These are phyloP conservation scores for Tretioscincus oriximinensis DNA, from an alignment of 2,113 vertebrate genomes.

Conservation along the genomic window DNA sequence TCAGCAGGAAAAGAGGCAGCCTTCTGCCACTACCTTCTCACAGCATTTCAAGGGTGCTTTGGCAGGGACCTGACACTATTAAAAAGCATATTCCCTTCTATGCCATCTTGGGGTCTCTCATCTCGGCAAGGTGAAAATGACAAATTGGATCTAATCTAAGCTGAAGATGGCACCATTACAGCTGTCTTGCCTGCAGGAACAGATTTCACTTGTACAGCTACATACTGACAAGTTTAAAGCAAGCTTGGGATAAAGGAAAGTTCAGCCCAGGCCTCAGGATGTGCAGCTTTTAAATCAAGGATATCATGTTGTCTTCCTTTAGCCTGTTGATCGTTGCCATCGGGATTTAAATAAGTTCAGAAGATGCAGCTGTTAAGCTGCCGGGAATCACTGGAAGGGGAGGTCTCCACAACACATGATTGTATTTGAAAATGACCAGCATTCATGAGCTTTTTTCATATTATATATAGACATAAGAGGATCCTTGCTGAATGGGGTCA, in stretches of 20 bases:
- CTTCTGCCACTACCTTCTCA: constrained; percentile 30
- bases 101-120: constrained; percentile 48
- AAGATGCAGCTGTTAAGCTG: constrained; percentile 35
- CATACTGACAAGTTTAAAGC: constrained; percentile 59
- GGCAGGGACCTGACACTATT: constrained; percentile 34
- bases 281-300: constrained; percentile 63
- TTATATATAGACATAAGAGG: no score
- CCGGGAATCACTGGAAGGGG: neutral
- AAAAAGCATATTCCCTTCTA: constrained; percentile 35
- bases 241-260: constrained; percentile 64
- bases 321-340: constrained; percentile 28
- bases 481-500: no score
- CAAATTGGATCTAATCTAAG: constrained; percentile 69
- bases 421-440: neutral
- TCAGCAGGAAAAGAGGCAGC: neutral
- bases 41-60: constrained; percentile 38
- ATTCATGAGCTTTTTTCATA: neutral
- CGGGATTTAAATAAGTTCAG: constrained; percentile 42
- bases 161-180: constrained; percentile 47
- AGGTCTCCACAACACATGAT: constrained; percentile 10
- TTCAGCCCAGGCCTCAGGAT: constrained; percentile 67
- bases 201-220: constrained; percentile 60
- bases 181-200: constrained; percentile 63
- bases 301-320: constrained; percentile 1
- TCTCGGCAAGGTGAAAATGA: constrained; percentile 59